These are phyloP conservation scores for Geotrypetes seraphini DNA, from an alignment of 2,797 vertebrate genomes.

Conservation along the genomic window DNA sequence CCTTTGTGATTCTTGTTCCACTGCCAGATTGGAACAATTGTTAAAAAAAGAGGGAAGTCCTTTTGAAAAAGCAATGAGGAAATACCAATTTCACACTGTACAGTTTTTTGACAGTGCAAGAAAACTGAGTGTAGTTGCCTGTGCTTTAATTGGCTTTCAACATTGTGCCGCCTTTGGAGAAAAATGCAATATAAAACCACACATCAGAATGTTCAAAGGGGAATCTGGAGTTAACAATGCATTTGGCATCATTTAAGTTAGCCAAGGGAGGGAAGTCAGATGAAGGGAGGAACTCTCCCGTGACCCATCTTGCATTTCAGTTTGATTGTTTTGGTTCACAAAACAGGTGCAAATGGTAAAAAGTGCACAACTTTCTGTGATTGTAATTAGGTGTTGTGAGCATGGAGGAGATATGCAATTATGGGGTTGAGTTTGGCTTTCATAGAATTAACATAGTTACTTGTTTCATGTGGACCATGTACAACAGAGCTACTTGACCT, in stretches of 20 bases:
- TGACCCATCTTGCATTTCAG: conserved; percentile 1
- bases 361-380: conserved; percentile 9
- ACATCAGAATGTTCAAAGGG: conserved; percentile 5
- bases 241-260: background rate
- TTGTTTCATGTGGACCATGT: too few relatives aligned
- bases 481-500: too few relatives aligned
- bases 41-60: too few relatives aligned
- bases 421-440: too few relatives aligned
- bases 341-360: background rate
- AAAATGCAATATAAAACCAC: conserved; percentile 3
- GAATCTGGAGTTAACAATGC: background rate
- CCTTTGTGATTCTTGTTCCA: too few relatives aligned
- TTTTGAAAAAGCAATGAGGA: conserved; percentile 3
- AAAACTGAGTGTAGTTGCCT: conserved; percentile 11
- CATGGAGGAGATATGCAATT: too few relatives aligned
- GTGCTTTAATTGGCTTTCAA: conserved; percentile 7
- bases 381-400: conserved; percentile 25
- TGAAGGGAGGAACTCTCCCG: conserved; percentile 7
- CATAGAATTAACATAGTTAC: too few relatives aligned
- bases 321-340: background rate
- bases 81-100: conserved; percentile 8
- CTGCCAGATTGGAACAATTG: too few relatives aligned
- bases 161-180: conserved; percentile 7
- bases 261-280: conserved; percentile 2
- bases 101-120: conserved; percentile 18